Conservation (phyloP, 2,113 vertebrate genomes). For the Mungos mungo region DNA sequence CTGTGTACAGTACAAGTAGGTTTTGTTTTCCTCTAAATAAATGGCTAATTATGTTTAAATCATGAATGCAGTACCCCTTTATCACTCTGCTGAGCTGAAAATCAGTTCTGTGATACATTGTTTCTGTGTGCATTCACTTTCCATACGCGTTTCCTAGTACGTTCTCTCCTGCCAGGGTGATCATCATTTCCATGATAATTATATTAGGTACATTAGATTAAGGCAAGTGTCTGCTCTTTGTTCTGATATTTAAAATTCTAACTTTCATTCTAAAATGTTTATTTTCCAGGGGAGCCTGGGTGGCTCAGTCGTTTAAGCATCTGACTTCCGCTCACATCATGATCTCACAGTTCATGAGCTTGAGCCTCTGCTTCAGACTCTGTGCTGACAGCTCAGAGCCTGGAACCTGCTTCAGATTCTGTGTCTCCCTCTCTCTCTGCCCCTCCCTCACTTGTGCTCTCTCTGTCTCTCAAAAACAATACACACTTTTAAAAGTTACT, state of each 20-base stretch:
- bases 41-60: fast-evolving
- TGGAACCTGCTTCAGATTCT: not conserved
- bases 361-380: not conserved
- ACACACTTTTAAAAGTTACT: not conserved
- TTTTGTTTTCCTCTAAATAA: not conserved
- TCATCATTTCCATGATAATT: not conserved
- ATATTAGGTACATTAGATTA: not conserved
- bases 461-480: not conserved
- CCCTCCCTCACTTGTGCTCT: not conserved
- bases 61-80: fast-evolving
- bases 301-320: not conserved
- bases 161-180: fast-evolving
- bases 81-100: not conserved
- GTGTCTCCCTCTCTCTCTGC: not conserved
- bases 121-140: not conserved
- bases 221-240: not conserved
- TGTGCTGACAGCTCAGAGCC: too few species aligned
- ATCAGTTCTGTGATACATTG: fast-evolving
- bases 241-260: not conserved
- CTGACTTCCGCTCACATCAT: not conserved
- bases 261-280: not conserved
- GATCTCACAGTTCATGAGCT: not conserved
- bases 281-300: not conserved
- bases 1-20: fast-evolving
- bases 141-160: fast-evolving